phyloP scores from a whole-genome alignment of 2,113 vertebrate species.

The Rissa tridactyla region DNA sequence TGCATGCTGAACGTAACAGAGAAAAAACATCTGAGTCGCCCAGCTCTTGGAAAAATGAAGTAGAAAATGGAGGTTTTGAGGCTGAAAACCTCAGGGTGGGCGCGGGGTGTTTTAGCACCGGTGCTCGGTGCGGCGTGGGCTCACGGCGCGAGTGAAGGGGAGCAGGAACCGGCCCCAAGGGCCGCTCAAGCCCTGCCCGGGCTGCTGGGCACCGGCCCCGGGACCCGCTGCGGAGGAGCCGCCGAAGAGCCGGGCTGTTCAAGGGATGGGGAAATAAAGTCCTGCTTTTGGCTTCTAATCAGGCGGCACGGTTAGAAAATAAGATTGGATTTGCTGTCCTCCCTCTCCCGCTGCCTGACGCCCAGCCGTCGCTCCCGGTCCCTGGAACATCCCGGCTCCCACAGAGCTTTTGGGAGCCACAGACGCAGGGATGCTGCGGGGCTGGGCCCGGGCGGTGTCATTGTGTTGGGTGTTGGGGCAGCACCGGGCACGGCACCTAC shows the following conservation, averaged over 20 bases:
- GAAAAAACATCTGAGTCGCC: background rate
- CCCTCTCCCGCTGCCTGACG: background rate
- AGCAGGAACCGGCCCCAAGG: background rate
- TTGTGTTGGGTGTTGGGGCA: too few relatives aligned
- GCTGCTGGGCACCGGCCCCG: background rate
- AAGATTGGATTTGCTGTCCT: background rate
- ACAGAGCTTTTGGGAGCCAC: background rate
- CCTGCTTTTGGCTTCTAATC: background rate
- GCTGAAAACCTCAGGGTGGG: background rate
- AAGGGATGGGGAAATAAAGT: background rate
- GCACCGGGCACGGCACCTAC: background rate
- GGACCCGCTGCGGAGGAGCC: background rate
- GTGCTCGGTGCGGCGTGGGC: background rate
- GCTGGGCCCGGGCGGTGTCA: background rate
- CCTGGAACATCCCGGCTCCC: background rate
- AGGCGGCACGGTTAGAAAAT: background rate
- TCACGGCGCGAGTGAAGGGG: too few relatives aligned
- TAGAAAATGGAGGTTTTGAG: background rate
- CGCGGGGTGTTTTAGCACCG: fast-evolving
- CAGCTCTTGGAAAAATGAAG: background rate
- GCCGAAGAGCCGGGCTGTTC: background rate
- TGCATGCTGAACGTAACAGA: background rate
- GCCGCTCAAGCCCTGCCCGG: background rate
- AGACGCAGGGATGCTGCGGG: too few relatives aligned
- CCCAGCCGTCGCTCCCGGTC: fast-evolving